A percentile compares a stretch with the other conserved stretches of the same genome.
phyloP scores from a whole-genome alignment of 2,113 vertebrate genomes.

The Cisticola juncidis region DNA sequence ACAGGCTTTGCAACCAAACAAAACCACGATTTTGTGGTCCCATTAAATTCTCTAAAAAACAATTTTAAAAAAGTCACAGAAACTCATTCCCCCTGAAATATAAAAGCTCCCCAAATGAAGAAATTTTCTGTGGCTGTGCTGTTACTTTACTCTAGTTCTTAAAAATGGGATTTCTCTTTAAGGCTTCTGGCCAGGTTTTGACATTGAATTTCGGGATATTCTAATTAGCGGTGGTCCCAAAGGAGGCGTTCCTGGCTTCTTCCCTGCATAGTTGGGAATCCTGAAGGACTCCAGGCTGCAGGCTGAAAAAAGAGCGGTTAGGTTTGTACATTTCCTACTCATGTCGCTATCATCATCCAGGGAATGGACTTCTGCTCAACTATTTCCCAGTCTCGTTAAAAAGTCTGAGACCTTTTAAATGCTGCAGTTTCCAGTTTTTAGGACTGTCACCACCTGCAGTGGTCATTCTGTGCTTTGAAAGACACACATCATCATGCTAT shows the following conservation, averaged over 20 bases:
- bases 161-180: conserved; percentile 4
- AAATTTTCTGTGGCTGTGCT: not conserved
- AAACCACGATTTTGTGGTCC: not conserved
- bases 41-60: not conserved
- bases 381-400: conserved; percentile 37
- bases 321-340: conserved; percentile 50
- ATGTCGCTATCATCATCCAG: not conserved
- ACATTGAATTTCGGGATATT: conserved; percentile 48
- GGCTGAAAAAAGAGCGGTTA: not conserved
- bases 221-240: conserved; percentile 6
- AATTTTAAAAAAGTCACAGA: not conserved
- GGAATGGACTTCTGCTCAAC: conserved; percentile 31
- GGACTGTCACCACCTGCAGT: not conserved
- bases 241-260: conserved; percentile 2
- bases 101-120: not conserved
- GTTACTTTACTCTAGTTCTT: not conserved
- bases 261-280: not conserved
- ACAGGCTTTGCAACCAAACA: not conserved
- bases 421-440: not conserved
- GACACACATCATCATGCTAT: not conserved
- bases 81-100: not conserved
- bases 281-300: conserved; percentile 48
- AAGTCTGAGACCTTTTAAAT: not conserved
- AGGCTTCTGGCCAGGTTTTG: conserved; percentile 60
- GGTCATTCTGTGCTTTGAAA: not conserved